Base-by-base conservation (phyloP, 2,113 vertebrate genomes). In the Saguinus midas region DNA sequence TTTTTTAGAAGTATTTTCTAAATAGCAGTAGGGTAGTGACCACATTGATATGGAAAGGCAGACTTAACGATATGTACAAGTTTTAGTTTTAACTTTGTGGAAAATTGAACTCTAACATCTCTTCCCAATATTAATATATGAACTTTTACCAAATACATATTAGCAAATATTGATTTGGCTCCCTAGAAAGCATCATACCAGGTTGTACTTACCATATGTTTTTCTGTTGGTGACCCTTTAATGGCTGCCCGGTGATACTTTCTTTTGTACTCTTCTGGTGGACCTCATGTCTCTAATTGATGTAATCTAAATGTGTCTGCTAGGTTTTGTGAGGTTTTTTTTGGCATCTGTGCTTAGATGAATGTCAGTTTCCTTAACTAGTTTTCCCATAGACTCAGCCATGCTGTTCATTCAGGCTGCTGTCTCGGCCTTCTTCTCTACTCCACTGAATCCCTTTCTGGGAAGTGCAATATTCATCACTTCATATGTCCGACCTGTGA, bases 401-500 rank as follows among this genome's bases (percentile, higher is more conserved):
- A 99, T 99, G 99, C 96, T 99, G 93, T 99, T 99, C 96, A 98
- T 99, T 55, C 99, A 99, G 98, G 99, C 99, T 83, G 96, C 98
- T 50, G 98, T 99, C 37, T 99, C 99, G 1, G 99, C 99, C 88
- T 98, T 99, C 89, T 99, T 99, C 97, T 99, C 99, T 93, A 99
- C 99, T 45, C 99, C 99, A 11, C 95, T 99, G 27, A 99, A 99
- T 97, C 99, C 99, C 40, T 99, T 99, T 95, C 98, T 99, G 97
- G 99, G 99, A 96, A 99, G 99, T 98, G 99, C 99, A 98, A 99
- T 99, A 97, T 99, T 99, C 95, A 99, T 99, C 98, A 99, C 99
- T 95, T 99, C 99, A 13, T 99, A 99, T 14, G 99, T 99, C n/a
- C 98, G 99, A 84, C 99, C 99, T 80, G 99, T 99, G 97, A 99